Evolutionary conservation across 2,888 invertebrate species (phyloP).

Genomic region (Actias luna): DNA sequence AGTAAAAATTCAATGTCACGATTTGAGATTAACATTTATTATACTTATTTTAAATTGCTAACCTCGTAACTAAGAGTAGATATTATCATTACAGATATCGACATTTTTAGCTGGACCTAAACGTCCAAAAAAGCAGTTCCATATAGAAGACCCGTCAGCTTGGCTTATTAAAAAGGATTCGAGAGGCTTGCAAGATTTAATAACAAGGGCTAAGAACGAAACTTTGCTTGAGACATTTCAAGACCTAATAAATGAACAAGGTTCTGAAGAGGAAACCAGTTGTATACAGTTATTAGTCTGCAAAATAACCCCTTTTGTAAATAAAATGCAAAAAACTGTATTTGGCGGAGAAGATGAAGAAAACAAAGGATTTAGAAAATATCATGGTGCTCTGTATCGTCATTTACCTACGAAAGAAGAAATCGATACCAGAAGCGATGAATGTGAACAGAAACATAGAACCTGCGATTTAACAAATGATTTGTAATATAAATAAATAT

Average conservation of each 20-base stretch:
- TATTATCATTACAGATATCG: constrained; percentile 85
- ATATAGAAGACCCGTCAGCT: constrained; percentile 56
- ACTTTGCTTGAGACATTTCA: constrained; percentile 84
- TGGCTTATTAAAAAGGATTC: constrained; percentile 86
- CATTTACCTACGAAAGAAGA: constrained; percentile 84
- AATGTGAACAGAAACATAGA: constrained; percentile 83
- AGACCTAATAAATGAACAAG: constrained; percentile 79
- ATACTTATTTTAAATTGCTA: no score
- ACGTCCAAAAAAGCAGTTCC: constrained; percentile 43
- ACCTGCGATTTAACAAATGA: constrained; percentile 67
- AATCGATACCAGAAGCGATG: constrained; percentile 81
- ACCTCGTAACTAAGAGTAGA: no score
- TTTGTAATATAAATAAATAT: background rate
- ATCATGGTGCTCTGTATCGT: constrained; percentile 76
- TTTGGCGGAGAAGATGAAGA: constrained; percentile 64
- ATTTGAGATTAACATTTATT: no score
- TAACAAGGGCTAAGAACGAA: constrained; percentile 83
- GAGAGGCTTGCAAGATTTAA: constrained; percentile 76
- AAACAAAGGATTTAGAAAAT: constrained; percentile 47
- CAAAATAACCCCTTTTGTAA: constrained; percentile 88
- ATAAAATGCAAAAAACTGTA: constrained; percentile 88
- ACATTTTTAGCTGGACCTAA: constrained; percentile 73
- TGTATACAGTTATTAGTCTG: constrained; percentile 89
- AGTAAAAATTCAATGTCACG: no score
- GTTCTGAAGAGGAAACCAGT: constrained; percentile 82